These are phyloP conservation scores for Chlorops oryzae DNA, from an alignment of 1,140 invertebrate species.

Conservation along the genomic window DNA sequence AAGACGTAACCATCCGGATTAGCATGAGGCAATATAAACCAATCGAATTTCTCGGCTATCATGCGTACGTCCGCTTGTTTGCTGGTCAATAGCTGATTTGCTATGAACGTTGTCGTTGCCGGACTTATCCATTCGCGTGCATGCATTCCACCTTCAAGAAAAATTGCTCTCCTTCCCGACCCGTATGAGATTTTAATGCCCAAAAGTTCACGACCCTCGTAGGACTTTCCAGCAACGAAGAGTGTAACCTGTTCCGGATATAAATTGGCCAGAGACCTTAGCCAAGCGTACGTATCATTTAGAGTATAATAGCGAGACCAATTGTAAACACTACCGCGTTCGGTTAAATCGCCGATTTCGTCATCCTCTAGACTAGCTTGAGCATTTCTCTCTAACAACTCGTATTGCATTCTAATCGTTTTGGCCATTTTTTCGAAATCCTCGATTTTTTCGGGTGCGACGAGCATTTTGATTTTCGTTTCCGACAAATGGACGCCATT, in stretches of 20 bases:
- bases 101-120: slow-evolving; percentile 61
- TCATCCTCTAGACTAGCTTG: slow-evolving; percentile 41
- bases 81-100: slow-evolving; percentile 57
- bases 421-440: slow-evolving; percentile 14
- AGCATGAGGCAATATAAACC: slow-evolving; percentile 63
- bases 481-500: slow-evolving; percentile 18
- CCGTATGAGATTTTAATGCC: slow-evolving; percentile 55
- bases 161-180: slow-evolving; percentile 37
- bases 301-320: slow-evolving; percentile 49
- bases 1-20: slow-evolving; percentile 79
- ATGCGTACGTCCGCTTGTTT: slow-evolving; percentile 42
- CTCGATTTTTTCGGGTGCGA: slow-evolving; percentile 22
- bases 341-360: slow-evolving; percentile 20
- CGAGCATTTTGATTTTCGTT: slow-evolving; percentile 18
- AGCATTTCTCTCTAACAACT: slow-evolving; percentile 37
- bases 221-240: slow-evolving; percentile 53
- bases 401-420: slow-evolving; percentile 1
- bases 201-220: slow-evolving; percentile 57
- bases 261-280: slow-evolving; percentile 42
- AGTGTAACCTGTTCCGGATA: slow-evolving; percentile 50
- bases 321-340: slow-evolving; percentile 20
- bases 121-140: slow-evolving; percentile 73
- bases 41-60: slow-evolving; percentile 57
- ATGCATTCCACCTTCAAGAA: slow-evolving; percentile 59
- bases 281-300: slow-evolving; percentile 50